These are phyloP conservation scores for Drosophila tsacasi DNA, from an alignment of 1,140 invertebrate species.

Conservation along the genomic window DNA sequence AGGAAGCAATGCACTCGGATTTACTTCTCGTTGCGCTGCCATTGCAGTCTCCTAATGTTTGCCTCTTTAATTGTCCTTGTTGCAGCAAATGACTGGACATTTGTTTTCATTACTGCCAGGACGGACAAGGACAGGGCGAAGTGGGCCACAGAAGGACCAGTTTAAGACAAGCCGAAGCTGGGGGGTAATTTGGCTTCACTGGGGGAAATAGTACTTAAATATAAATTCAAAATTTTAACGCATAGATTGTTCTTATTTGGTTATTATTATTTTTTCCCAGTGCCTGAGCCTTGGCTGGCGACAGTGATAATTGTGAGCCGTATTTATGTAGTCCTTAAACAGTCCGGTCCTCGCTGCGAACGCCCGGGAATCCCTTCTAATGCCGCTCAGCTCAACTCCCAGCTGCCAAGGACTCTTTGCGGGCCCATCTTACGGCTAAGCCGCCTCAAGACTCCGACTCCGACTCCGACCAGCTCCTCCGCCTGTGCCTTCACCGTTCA, in stretches of 20 bases:
- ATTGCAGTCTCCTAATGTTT: slow-evolving; percentile 30
- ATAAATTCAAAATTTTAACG: neutral
- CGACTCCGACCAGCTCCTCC: neutral
- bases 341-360: slow-evolving; percentile 15
- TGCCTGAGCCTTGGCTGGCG: slow-evolving; percentile 6
- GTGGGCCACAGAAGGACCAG: slow-evolving; percentile 1
- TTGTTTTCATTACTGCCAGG: slow-evolving; percentile 70
- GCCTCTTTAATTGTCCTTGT: slow-evolving; percentile 45
- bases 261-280: neutral
- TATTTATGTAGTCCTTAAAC: slow-evolving; percentile 59
- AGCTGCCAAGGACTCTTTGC: slow-evolving; percentile 64
- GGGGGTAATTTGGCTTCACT: slow-evolving; percentile 46
- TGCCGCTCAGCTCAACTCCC: slow-evolving; percentile 32
- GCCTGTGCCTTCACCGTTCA: slow-evolving; percentile 62
- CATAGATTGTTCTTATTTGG: neutral
- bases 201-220: slow-evolving; percentile 7
- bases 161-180: slow-evolving; percentile 8
- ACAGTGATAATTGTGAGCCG: slow-evolving; percentile 70
- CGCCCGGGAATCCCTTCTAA: slow-evolving; percentile 66
- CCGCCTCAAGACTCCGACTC: slow-evolving; percentile 57
- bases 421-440: slow-evolving; percentile 63
- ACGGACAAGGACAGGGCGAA: neutral
- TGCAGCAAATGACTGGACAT: slow-evolving; percentile 48
- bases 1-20: slow-evolving; percentile 47
- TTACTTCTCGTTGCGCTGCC: slow-evolving; percentile 44